phyloP scores from a whole-genome alignment of 2,113 vertebrate species.

The Brachyhypopomus gauderio region DNA sequence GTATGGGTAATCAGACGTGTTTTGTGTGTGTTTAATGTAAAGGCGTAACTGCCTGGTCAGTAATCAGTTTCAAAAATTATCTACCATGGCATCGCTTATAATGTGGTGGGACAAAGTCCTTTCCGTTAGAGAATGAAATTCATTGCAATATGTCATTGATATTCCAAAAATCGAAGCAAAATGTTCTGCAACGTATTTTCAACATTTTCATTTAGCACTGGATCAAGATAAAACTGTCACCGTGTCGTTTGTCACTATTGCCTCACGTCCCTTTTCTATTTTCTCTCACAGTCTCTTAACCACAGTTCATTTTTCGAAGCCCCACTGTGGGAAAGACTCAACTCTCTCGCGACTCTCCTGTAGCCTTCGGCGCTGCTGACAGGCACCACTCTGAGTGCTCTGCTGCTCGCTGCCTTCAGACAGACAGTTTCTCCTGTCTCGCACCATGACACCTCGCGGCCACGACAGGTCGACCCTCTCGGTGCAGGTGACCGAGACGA shows the following conservation, averaged over 20 bases:
- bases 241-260: background rate
- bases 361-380: slow-evolving; percentile 15
- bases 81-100: too few relatives aligned
- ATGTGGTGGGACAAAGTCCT: too few relatives aligned
- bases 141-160: too few relatives aligned
- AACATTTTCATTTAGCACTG: background rate
- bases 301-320: too few relatives aligned
- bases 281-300: background rate
- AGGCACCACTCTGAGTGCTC: background rate
- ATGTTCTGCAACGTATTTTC: background rate
- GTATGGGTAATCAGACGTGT: background rate
- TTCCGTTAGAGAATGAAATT: too few relatives aligned
- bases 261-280: background rate
- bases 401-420: slow-evolving; percentile 32
- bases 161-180: too few relatives aligned
- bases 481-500: background rate
- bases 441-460: background rate
- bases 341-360: slow-evolving; percentile 14
- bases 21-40: slow-evolving; percentile 12
- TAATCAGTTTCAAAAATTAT: background rate
- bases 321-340: background rate
- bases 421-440: slow-evolving; percentile 19
- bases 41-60: background rate
- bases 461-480: background rate
- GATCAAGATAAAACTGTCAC: background rate